Conservation (phyloP, 2,888 invertebrate genomes). For the Coelopa pilipes region DNA sequence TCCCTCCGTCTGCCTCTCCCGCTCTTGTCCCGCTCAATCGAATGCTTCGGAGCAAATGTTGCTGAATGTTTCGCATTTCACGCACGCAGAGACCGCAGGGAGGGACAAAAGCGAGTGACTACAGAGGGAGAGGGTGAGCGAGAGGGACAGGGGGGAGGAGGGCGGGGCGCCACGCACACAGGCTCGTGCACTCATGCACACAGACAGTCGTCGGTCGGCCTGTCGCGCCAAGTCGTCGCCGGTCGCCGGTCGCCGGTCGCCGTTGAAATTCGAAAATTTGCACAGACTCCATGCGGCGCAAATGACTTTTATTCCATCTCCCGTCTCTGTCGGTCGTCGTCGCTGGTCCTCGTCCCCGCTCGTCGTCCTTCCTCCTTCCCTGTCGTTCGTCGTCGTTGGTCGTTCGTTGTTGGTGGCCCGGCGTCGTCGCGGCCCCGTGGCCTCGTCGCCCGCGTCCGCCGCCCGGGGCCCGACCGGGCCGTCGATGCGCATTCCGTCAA, state of each 20-base stretch:
- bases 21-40: no score
- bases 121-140: no score
- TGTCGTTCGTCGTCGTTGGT: no score
- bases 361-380: no score
- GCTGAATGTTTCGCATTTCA: constrained; percentile 19
- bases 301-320: constrained; percentile 23
- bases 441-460: no score
- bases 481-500: not conserved
- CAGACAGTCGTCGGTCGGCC: constrained; percentile 28
- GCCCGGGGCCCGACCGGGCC: no score
- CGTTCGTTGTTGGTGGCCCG: no score
- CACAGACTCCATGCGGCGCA: constrained; percentile 27
- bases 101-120: not conserved
- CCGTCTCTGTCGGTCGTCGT: not conserved
- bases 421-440: no score
- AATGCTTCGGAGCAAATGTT: not conserved
- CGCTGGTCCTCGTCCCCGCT: no score
- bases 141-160: not conserved
- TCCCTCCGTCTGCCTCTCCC: not conserved
- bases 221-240: constrained; percentile 61
- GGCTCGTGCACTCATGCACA: constrained; percentile 6
- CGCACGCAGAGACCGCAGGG: constrained; percentile 6
- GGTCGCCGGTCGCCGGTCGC: constrained; percentile 49
- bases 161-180: not conserved
- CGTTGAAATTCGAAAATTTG: constrained; percentile 24